These are phyloP conservation scores for Rhyacichthys aspro DNA, from an alignment of 2,797 vertebrate species.

Conservation along the genomic window DNA sequence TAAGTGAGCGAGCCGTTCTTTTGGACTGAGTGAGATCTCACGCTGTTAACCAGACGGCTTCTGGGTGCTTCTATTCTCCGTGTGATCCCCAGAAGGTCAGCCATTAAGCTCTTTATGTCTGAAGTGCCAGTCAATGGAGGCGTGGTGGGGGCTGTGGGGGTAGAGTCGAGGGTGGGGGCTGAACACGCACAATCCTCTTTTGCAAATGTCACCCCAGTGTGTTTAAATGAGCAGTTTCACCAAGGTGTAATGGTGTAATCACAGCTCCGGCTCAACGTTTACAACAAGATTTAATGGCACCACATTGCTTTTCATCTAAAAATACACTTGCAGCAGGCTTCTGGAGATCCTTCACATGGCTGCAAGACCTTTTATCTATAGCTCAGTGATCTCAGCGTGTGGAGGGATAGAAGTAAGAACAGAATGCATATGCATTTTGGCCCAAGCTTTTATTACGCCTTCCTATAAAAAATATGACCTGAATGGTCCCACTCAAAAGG, in stretches of 20 bases:
- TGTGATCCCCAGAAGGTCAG: slow-evolving; percentile 62
- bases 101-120: slow-evolving; percentile 76
- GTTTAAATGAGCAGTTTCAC: slow-evolving; percentile 61
- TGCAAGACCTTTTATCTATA: slow-evolving; percentile 3
- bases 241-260: slow-evolving; percentile 60
- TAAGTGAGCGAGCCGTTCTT: slow-evolving; percentile 28
- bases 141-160: slow-evolving; percentile 6
- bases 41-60: slow-evolving; percentile 53
- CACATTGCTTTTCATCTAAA: slow-evolving; percentile 40
- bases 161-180: slow-evolving; percentile 13
- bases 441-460: too few species aligned
- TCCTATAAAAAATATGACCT: too few species aligned
- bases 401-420: not conserved
- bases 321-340: slow-evolving; percentile 8
- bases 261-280: slow-evolving; percentile 47
- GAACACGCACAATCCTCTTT: slow-evolving; percentile 65
- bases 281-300: slow-evolving; percentile 25
- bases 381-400: slow-evolving; percentile 1
- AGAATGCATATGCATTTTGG: too few species aligned
- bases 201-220: slow-evolving; percentile 52
- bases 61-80: slow-evolving; percentile 40
- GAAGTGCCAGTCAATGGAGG: slow-evolving; percentile 56
- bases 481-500: too few species aligned
- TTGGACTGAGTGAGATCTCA: slow-evolving; percentile 45
- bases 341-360: not conserved